A percentile compares a stretch with the other conserved stretches of the same genome.
These are phyloP conservation scores for Haliclystus octoradiatus DNA, from an alignment of 30 jellyfish, hydroid and myxozoan species.

Conservation along the genomic window DNA sequence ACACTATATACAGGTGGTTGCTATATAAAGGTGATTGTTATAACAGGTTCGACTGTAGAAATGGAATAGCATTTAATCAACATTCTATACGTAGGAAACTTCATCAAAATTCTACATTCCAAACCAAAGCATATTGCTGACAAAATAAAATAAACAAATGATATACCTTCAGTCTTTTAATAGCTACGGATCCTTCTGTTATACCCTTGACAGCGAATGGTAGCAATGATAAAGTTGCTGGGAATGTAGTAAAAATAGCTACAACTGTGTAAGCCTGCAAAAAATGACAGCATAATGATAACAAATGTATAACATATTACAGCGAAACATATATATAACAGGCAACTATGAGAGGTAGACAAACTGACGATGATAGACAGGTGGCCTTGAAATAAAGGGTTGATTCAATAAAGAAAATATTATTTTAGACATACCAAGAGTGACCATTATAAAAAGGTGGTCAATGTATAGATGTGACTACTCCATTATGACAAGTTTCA, in stretches of 20 bases:
- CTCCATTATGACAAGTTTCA: neutral
- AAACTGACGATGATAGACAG: neutral
- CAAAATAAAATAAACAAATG: too few species aligned
- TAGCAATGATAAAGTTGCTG: conserved; percentile 23
- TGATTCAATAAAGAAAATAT: neutral
- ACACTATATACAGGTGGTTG: too few species aligned
- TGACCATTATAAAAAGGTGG: neutral
- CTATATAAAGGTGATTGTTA: too few species aligned
- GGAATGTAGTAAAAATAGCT: conserved; percentile 40
- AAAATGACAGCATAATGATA: too few species aligned
- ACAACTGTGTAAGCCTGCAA: conserved; percentile 59
- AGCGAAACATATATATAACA: neutral
- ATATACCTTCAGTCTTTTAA: conserved; percentile 44
- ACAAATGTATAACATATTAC: neutral
- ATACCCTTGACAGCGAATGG: conserved; percentile 60
- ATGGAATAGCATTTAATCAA: too few species aligned
- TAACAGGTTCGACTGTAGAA: too few species aligned
- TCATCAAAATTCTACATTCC: too few species aligned
- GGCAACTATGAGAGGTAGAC: neutral
- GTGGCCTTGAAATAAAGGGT: neutral
- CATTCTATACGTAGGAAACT: too few species aligned
- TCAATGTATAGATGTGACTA: neutral
- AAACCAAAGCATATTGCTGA: too few species aligned
- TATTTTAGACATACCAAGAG: neutral
- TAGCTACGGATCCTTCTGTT: conserved; percentile 40